phyloP scores from a whole-genome alignment of 2,888 invertebrate genomes.

The Leucoptera coffeella region DNA sequence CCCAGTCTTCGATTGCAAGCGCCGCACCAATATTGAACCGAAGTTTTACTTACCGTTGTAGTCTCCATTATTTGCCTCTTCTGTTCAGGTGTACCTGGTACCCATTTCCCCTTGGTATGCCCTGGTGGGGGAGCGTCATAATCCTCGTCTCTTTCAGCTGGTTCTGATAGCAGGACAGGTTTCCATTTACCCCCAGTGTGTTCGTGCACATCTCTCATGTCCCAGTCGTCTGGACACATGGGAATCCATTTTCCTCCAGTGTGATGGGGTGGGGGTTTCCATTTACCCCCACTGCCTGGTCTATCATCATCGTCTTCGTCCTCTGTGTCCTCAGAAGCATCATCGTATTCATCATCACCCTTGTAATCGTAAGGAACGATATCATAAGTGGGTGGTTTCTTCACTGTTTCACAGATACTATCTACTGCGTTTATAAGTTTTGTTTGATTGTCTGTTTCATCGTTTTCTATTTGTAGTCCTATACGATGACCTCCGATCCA shows the following conservation, averaged over 20 bases:
- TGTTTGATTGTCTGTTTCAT: slow-evolving; percentile 48
- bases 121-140: slow-evolving; percentile 59
- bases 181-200: slow-evolving; percentile 64
- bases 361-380: slow-evolving; percentile 34
- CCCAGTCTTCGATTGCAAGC: slow-evolving; percentile 73
- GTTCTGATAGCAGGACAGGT: slow-evolving; percentile 39
- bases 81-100: slow-evolving; percentile 55
- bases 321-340: slow-evolving; percentile 44
- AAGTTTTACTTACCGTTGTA: slow-evolving; percentile 40
- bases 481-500: slow-evolving; percentile 58
- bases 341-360: slow-evolving; percentile 41
- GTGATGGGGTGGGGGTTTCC: slow-evolving; percentile 60
- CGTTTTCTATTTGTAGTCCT: slow-evolving; percentile 16
- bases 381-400: slow-evolving; percentile 36
- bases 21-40: slow-evolving; percentile 71
- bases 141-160: slow-evolving; percentile 38
- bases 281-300: slow-evolving; percentile 58
- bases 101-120: slow-evolving; percentile 77
- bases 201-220: slow-evolving; percentile 36
- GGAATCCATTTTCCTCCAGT: slow-evolving; percentile 45
- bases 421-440: slow-evolving; percentile 61
- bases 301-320: slow-evolving; percentile 56
- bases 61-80: slow-evolving; percentile 53
- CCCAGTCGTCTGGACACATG: slow-evolving; percentile 53
- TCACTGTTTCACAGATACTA: slow-evolving; percentile 50